Evolutionary conservation across 2,113 vertebrate genomes (phyloP), one percentile per base, ranked within the genome.

Genomic region (Oreotrochilus melanogaster): DNA sequence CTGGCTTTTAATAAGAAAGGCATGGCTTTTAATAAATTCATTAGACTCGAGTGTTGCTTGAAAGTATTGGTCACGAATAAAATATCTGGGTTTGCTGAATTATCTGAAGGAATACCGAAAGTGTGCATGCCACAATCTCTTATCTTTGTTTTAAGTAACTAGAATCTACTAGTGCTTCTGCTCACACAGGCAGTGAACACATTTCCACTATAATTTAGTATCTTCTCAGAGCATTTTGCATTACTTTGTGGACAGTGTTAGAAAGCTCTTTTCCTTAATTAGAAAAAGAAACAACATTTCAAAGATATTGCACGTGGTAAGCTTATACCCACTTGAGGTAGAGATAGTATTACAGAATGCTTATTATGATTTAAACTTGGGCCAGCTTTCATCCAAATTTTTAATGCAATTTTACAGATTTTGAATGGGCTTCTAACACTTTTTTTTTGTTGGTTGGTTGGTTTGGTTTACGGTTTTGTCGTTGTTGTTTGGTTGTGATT

Each of bases 251-350:
- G 57, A 84, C 56, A 92, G 78, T 86, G 72, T 53, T 84, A 92
- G 76, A 92, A 96, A 95, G 65, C 33, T 74, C 31, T 81, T 91
- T 93, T 84, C 65, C 61, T 84, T 81, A 89, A 93, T 93, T 91
- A 92, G 91, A 81, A 91, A 73, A 86, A 16, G 47, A 86, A 94
- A 67, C 15, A 62, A 67, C 15, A 62, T 71, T 88, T 80, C 67
- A 93, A 45, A 28, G 22, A 71, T 92, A 65, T 62, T 80, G 47
- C 80, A 75, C 18, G 48, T 4, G 5, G 23, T 71, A 91, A 84
- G 27, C 25, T 88, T 93, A 53, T 90, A 94, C 7, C 15, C 9
- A 78, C 23, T 96, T 81, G 21, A 53, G 56, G 9, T 71, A 95
- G 22, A 81, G 51, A 88, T 64, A 7, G 31, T 43, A 67, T 71